These are phyloP conservation scores for Oryzias javanicus DNA, from an alignment of 2,113 vertebrate species.

Conservation along the genomic window DNA sequence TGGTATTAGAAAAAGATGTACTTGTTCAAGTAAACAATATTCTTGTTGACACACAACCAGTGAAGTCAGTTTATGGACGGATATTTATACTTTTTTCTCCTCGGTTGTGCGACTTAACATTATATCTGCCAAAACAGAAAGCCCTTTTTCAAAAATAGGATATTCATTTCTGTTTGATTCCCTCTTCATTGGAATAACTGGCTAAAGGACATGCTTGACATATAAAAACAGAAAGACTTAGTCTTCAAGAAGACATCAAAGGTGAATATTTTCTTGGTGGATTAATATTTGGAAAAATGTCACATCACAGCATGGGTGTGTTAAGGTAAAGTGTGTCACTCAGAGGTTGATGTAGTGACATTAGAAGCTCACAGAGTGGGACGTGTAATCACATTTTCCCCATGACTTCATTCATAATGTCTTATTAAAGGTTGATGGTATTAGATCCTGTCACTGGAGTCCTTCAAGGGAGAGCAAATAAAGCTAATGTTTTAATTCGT, in stretches of 20 bases:
- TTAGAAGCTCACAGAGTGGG: constrained; percentile 46
- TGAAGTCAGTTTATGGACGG: too few relatives aligned
- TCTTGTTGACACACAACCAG: too few relatives aligned
- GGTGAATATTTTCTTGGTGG: background rate
- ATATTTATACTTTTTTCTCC: too few relatives aligned
- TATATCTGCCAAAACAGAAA: too few relatives aligned
- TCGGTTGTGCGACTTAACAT: too few relatives aligned
- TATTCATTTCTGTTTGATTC: too few relatives aligned
- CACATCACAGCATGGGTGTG: background rate
- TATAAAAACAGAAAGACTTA: background rate
- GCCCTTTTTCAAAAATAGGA: too few relatives aligned
- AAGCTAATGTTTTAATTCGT: constrained; percentile 54
- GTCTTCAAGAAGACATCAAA: background rate
- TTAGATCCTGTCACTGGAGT: constrained; percentile 53
- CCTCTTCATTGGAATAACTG: background rate
- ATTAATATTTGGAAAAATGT: constrained; percentile 11
- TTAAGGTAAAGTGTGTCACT: constrained; percentile 4
- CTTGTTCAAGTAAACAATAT: background rate
- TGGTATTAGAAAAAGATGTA: background rate
- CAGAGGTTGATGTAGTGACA: constrained; percentile 40
- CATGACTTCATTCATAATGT: constrained; percentile 64
- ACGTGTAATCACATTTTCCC: constrained; percentile 65
- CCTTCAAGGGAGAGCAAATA: constrained; percentile 37
- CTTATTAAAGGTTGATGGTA: constrained; percentile 64
- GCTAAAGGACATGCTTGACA: background rate